Conservation (phyloP, 2,888 invertebrate species). For the Sphaerophoria taeniata region DNA sequence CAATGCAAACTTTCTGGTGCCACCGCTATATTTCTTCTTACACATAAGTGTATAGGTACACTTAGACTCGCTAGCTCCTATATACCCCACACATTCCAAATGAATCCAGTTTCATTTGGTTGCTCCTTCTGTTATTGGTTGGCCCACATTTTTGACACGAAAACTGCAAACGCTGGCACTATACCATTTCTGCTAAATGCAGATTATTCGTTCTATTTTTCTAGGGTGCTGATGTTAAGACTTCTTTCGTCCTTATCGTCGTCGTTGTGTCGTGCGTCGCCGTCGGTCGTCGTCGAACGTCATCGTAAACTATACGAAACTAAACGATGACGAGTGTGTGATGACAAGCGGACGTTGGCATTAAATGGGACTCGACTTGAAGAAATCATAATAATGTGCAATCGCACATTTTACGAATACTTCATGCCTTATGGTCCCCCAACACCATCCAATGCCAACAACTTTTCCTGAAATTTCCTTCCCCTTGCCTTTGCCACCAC, state of each 20-base stretch:
- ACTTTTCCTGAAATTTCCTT: background rate
- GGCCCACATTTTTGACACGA: constrained; percentile 58
- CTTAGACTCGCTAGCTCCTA: too few species aligned
- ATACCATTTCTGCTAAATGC: too few species aligned
- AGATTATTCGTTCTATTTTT: constrained; percentile 43
- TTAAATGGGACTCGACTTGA: constrained; percentile 69
- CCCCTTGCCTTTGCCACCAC: constrained; percentile 31
- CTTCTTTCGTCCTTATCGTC: background rate
- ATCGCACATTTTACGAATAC: constrained; percentile 56
- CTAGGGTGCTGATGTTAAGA: constrained; percentile 57
- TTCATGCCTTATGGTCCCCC: constrained; percentile 32
- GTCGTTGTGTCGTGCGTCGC: too few species aligned
- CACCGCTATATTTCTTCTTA: background rate
- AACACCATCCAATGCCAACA: background rate
- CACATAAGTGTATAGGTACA: too few species aligned
- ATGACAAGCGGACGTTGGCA: constrained; percentile 72
- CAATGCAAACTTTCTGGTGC: constrained; percentile 43
- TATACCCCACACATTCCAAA: background rate
- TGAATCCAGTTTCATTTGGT: constrained; percentile 32
- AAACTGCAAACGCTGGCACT: constrained; percentile 52
- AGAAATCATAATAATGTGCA: constrained; percentile 72
- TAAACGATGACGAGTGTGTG: constrained; percentile 47
- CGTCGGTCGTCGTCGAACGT: constrained; percentile 27
- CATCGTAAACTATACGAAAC: constrained; percentile 17
- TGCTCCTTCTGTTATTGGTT: constrained; percentile 50